Evolutionary conservation across 1,140 invertebrate genomes (phyloP).

Genomic region (Paralvinella palmiformis): DNA sequence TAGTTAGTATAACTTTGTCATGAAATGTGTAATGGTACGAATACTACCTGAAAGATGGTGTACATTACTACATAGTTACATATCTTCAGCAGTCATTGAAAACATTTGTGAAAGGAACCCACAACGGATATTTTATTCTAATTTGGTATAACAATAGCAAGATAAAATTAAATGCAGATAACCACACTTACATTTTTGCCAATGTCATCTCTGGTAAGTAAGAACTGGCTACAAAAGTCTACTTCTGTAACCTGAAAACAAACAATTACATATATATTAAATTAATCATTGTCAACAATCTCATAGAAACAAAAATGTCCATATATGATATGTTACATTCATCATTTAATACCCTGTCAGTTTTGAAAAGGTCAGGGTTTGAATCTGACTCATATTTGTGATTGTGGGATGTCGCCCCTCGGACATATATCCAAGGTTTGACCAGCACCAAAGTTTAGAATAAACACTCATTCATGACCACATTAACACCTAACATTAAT

Average conservation of each 20-base stretch:
- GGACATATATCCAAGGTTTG: too few relatives aligned
- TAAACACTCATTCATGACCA: too few relatives aligned
- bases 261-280: background rate
- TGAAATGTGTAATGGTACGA: background rate
- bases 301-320: too few relatives aligned
- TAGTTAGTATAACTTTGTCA: background rate
- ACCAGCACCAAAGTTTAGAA: too few relatives aligned
- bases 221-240: constrained; percentile 14
- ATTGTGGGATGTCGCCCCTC: too few relatives aligned
- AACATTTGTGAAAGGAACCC: background rate
- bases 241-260: constrained; percentile 15
- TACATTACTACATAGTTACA: too few relatives aligned
- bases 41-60: background rate
- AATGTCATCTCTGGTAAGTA: constrained; percentile 8
- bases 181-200: constrained; percentile 18
- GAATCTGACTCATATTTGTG: too few relatives aligned
- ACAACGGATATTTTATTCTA: background rate
- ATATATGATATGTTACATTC: too few relatives aligned
- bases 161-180: background rate
- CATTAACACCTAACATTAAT: too few relatives aligned
- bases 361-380: too few relatives aligned
- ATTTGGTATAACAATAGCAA: background rate
- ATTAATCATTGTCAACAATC: too few relatives aligned
- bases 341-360: too few relatives aligned
- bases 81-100: background rate